These are phyloP conservation scores for Henricia sp. DNA, from an alignment of 53 echinoderm and acorn worm genomes.

Conservation along the genomic window DNA sequence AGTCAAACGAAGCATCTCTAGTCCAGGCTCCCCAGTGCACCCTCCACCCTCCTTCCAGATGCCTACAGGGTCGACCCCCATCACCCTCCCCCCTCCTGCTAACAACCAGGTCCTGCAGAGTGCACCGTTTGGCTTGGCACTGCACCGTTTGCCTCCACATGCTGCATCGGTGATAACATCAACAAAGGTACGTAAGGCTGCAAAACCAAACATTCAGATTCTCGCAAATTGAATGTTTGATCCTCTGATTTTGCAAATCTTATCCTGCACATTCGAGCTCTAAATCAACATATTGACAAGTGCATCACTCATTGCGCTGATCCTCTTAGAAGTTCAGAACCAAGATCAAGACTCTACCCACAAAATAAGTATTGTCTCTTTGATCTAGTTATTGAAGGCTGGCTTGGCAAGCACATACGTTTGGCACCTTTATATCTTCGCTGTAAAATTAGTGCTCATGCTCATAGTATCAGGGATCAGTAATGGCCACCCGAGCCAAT, in stretches of 20 bases:
- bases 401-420: no score
- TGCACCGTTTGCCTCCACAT: conserved; percentile 59
- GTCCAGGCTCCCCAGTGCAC: conserved; percentile 86
- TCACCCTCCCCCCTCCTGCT: conserved; percentile 27
- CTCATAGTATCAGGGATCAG: conserved; percentile 65
- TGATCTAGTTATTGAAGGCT: no score
- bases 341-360: no score
- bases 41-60: conserved; percentile 56
- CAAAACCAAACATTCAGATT: not conserved
- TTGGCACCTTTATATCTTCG: no score
- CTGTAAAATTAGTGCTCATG: conserved; percentile 17
- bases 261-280: no score
- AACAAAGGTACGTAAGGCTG: conserved; percentile 49
- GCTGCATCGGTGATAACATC: conserved; percentile 84
- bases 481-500: conserved; percentile 69
- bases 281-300: no score
- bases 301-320: no score
- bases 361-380: no score
- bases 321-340: no score
- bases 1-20: conserved; percentile 84
- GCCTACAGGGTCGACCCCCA: conserved; percentile 25
- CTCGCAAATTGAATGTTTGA: not conserved
- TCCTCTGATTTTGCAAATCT: no score
- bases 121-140: conserved; percentile 62
- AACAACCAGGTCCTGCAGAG: conserved; percentile 55